Conservation (phyloP, 2,888 invertebrate species). For the Cyrtodaria siliqua region DNA sequence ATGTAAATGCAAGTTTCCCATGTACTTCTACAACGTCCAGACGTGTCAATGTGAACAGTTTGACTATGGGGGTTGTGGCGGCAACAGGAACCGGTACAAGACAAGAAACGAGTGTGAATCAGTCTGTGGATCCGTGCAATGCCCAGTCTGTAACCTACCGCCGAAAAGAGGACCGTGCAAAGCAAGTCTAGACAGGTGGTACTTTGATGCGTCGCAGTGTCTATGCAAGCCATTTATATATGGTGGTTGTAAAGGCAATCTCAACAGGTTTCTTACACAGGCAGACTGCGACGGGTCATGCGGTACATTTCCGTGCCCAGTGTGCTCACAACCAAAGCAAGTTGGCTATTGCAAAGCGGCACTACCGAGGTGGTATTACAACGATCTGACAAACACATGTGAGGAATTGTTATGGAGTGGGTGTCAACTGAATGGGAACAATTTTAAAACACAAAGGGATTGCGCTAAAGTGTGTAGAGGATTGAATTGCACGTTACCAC, state of each 20-base stretch:
- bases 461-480: too few relatives aligned
- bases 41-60: conserved; percentile 33
- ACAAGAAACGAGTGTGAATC: too few relatives aligned
- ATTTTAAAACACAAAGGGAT: too few relatives aligned
- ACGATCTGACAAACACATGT: too few relatives aligned
- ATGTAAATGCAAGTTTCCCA: conserved; percentile 34
- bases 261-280: conserved; percentile 28
- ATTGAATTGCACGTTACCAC: background rate
- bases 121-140: conserved; percentile 29
- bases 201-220: conserved; percentile 21
- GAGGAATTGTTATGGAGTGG: too few relatives aligned
- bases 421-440: too few relatives aligned
- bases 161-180: conserved; percentile 19
- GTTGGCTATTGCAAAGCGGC: too few relatives aligned
- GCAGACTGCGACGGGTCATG: conserved; percentile 26
- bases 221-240: conserved; percentile 21
- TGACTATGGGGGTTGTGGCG: conserved; percentile 49
- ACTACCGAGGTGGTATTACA: too few relatives aligned
- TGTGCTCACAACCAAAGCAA: too few relatives aligned
- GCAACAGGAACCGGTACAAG: conserved; percentile 47
- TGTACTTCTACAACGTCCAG: conserved; percentile 30
- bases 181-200: conserved; percentile 5
- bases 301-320: too few relatives aligned
- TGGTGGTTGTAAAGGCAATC: conserved; percentile 31
- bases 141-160: conserved; percentile 30